Percentiles rank a stretch among this genome's conserved stretches.
These are phyloP conservation scores for Alexandromys fortis DNA, from an alignment of 2,113 vertebrate genomes.

Conservation along the genomic window DNA sequence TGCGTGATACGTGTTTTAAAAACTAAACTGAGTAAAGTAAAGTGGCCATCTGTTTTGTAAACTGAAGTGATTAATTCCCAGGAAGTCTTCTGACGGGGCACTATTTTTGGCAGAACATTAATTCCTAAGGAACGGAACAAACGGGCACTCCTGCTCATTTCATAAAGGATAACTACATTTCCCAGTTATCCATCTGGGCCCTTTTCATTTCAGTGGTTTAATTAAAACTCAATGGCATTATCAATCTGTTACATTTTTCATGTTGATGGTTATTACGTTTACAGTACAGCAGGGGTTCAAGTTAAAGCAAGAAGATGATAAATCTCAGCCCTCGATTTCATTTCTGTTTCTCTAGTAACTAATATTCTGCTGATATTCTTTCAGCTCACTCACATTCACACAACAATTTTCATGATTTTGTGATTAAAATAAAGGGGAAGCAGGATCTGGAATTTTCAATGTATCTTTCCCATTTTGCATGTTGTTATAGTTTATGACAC, in stretches of 20 bases:
- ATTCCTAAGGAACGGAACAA: slow-evolving; percentile 85
- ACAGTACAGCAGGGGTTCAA: slow-evolving; percentile 89
- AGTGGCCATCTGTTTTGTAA: slow-evolving; percentile 88
- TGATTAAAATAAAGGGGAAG: slow-evolving; percentile 78
- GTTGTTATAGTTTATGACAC: slow-evolving; percentile 62
- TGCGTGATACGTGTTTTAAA: slow-evolving; percentile 72
- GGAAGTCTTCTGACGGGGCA: slow-evolving; percentile 85
- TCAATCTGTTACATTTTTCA: slow-evolving; percentile 92
- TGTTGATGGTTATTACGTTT: slow-evolving; percentile 90
- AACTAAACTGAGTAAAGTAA: slow-evolving; percentile 85
- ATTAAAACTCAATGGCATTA: slow-evolving; percentile 92
- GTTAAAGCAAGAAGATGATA: slow-evolving; percentile 88
- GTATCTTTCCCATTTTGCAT: slow-evolving; percentile 65
- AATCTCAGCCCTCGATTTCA: slow-evolving; percentile 86
- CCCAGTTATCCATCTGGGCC: slow-evolving; percentile 90
- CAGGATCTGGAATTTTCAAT: slow-evolving; percentile 67
- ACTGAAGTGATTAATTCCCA: slow-evolving; percentile 87
- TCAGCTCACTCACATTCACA: slow-evolving; percentile 82
- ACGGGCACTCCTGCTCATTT: slow-evolving; percentile 84
- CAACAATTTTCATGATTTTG: slow-evolving; percentile 82
- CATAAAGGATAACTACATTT: slow-evolving; percentile 89
- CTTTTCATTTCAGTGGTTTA: slow-evolving; percentile 91
- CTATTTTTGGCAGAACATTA: slow-evolving; percentile 85
- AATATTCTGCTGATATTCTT: slow-evolving; percentile 83
- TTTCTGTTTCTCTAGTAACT: slow-evolving; percentile 86